Conservation (phyloP, 2,113 vertebrate genomes). For the Psittacara wagleri region DNA sequence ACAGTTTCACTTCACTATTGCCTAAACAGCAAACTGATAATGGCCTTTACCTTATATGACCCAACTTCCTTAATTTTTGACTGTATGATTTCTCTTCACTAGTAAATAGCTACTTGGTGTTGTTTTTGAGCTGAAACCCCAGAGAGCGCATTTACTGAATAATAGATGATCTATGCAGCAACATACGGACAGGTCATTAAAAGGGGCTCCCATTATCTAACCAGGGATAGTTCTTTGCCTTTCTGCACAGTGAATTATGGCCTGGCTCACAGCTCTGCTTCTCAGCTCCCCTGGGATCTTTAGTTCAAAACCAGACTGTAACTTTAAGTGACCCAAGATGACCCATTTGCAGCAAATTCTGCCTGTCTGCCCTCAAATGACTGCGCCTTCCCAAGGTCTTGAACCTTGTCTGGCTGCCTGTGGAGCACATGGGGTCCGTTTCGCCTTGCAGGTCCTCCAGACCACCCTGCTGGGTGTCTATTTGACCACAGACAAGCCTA, state of each 20-base stretch:
- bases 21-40: neutral
- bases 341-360: neutral
- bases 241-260: neutral
- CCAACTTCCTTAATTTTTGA: neutral
- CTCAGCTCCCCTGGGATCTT: neutral
- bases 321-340: neutral
- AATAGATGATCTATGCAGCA: neutral
- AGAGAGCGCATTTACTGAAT: neutral
- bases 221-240: neutral
- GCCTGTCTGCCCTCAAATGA: neutral
- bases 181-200: conserved; percentile 21
- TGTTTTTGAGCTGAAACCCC: conserved; percentile 28
- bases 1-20: neutral
- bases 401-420: fast-evolving
- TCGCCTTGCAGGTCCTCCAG: neutral
- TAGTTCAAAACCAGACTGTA: neutral
- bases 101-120: neutral
- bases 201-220: neutral
- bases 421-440: fast-evolving
- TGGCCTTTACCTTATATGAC: neutral
- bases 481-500: fast-evolving
- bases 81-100: neutral
- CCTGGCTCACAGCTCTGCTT: neutral
- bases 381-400: neutral
- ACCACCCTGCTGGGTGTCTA: neutral